Base-by-base conservation (phyloP, 2,888 invertebrate species). In the Eupithecia centaureata region DNA sequence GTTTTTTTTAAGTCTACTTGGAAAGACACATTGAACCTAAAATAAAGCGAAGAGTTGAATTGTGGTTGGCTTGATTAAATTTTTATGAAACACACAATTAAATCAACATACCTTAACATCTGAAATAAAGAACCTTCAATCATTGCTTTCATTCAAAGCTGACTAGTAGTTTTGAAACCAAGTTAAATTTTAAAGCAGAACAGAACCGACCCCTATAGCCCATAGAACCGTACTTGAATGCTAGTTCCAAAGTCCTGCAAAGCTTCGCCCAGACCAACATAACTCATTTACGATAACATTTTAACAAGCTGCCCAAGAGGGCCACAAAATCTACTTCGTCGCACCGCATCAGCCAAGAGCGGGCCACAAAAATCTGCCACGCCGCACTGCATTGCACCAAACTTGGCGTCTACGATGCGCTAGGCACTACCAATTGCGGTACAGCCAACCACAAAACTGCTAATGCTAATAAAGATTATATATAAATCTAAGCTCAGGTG, bases 361-460 rank as follows among this genome's bases (percentile, higher is more conserved):
- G 42, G 10, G n/a, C n/a, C 38, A 22, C 47, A 73, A 69, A 70
- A 71, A 72, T 71, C 61, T 58, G 62, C 67, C 57, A 69, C 68
- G 68, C 76, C 74, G 78, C 78, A 78, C 81, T 75, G 82, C 82
- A 81, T 71, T 83, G 81, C 82, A 79, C 76, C 78, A 78, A 77
- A 77, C 63, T 75, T 76, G 77, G 76, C 76, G 77, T 63, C 67
- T 65, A 63, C 65, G 59, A 60, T 65, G 62, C 64, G 67, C 56
- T 57, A 65, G 62, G 65, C 42, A 61, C 67, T 67, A 66, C 68
- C 66, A 58, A 66, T 28, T 57, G 64, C 67, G 38, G 65, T 68
- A 68, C 61, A 62, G 22, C 58, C 62, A 30, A 1, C 13, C 22
- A 52, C 56, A 47, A 15, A 63, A 47, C 1, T 56, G n/a, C 42